Evolutionary conservation across 2,113 vertebrate genomes (phyloP).

Genomic region (Heterotis niloticus): DNA sequence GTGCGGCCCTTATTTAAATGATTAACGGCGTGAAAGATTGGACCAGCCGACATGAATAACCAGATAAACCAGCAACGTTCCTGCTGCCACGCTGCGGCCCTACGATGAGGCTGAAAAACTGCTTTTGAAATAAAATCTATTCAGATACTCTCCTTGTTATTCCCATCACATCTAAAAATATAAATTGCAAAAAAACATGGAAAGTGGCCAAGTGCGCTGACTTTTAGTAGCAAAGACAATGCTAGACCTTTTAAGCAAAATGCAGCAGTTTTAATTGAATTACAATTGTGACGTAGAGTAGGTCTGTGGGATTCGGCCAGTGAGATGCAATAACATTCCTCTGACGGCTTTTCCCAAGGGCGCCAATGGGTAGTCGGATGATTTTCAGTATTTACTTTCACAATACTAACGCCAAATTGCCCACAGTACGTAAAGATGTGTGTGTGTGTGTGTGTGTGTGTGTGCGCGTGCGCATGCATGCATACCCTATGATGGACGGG

Average conservation of each 20-base stretch:
- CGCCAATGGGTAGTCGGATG: conserved; percentile 17
- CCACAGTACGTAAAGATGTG: too few relatives aligned
- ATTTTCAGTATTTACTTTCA: neutral
- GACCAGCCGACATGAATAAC: neutral
- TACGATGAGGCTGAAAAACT: neutral
- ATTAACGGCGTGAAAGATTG: neutral
- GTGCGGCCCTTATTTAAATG: neutral
- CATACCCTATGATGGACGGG: too few relatives aligned
- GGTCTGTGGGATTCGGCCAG: conserved; percentile 35
- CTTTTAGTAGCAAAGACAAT: conserved; percentile 39
- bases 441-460: too few relatives aligned
- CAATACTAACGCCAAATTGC: too few relatives aligned
- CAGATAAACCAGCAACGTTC: neutral
- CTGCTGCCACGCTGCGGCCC: neutral
- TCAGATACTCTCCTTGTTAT: neutral
- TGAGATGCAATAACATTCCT: conserved; percentile 19
- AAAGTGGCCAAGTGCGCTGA: conserved; percentile 35
- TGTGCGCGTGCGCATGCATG: too few relatives aligned
- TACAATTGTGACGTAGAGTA: conserved; percentile 33
- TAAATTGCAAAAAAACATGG: conserved; percentile 34
- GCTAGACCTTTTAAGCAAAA: conserved; percentile 33
- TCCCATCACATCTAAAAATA: conserved; percentile 45
- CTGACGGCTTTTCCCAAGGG: conserved; percentile 26
- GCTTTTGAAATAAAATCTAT: neutral
- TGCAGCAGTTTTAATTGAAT: conserved; percentile 45